Evolutionary conservation across 1,140 invertebrate genomes (phyloP), one percentile per base, ranked within the genome.

Genomic region (Brachionus rubens): DNA sequence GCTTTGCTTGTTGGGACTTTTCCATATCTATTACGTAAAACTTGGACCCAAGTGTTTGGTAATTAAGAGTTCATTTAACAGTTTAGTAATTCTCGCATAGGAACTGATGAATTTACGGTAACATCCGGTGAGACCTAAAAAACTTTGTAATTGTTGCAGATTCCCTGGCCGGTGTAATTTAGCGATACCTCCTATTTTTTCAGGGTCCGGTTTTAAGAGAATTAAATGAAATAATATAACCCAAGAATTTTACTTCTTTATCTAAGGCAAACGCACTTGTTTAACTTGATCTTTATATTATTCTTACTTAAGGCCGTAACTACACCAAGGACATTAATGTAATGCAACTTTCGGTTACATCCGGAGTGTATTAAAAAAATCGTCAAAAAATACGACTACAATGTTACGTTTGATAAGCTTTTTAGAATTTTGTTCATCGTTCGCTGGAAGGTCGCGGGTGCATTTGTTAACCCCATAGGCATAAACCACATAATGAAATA

Each of bases 381-480:
- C 54, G 21, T 59, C 54, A 19, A 5, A 19, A 26, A 19, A 50
- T 3, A 59, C 21, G 21, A 16, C 6, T 28, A 21, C 54, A 1
- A 59, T 12, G 16, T 21, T 16, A 16, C 16, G 21, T 26, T 26
- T 26, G 6, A 21, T 59, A 12, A 59, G 24, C 1, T 24, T 24
- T 4, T 24, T 2, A 59, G 7, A 7, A 80, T 52, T 33, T 76
- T 62, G 41, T 82, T 79, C 40, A 84, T 79, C 9, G 81, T 70
- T 24, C 82, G 19, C 67, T 81, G 81, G 76, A 83, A 82, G 0
- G 82, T 83, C 1, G 82, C 81, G 14, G 80, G 81, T 1, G 83
- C 80, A 21, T 83, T 83, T 2, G 76, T 77, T 1, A 87, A 77
- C 0, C 84, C 85, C 77, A 85, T 86, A 0, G 84, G 82, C 82